Percentiles rank a stretch among this genome's conserved stretches.
Conservation (phyloP, 2,797 vertebrate genomes). For the Typhlichthys eigenmanni region DNA sequence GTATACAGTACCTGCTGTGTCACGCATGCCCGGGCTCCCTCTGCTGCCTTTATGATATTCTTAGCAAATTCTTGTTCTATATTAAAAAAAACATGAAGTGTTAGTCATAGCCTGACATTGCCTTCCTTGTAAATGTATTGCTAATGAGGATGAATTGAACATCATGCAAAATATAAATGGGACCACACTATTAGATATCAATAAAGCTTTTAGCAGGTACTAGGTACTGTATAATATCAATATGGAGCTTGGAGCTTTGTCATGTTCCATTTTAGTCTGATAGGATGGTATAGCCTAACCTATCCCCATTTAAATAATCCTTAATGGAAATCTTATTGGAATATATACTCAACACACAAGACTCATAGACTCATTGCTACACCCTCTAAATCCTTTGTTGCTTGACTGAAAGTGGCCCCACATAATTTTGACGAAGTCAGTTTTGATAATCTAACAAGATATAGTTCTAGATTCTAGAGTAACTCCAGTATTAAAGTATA, state of each 20-base stretch:
- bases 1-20: constrained; percentile 81
- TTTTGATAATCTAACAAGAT: not conserved
- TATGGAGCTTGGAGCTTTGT: not conserved
- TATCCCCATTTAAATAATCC: not conserved
- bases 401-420: not conserved
- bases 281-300: not conserved
- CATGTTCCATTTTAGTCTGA: not conserved
- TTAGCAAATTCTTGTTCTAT: constrained; percentile 91
- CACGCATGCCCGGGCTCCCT: constrained; percentile 78
- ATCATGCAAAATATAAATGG: constrained; percentile 7
- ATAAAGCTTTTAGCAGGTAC: not conserved
- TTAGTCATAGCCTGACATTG: not conserved
- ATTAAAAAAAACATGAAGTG: constrained; percentile 19
- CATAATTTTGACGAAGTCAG: not conserved
- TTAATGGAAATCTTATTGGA: too few relatives aligned
- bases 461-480: too few relatives aligned
- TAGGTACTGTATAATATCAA: not conserved
- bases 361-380: not conserved
- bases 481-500: too few relatives aligned
- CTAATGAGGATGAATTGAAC: not conserved
- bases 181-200: not conserved
- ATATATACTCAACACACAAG: not conserved
- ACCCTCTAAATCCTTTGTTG: not conserved
- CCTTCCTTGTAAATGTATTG: not conserved
- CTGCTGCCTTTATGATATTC: constrained; percentile 83